Conservation (phyloP, 2,797 vertebrate genomes). For the Sardinella longiceps region DNA sequence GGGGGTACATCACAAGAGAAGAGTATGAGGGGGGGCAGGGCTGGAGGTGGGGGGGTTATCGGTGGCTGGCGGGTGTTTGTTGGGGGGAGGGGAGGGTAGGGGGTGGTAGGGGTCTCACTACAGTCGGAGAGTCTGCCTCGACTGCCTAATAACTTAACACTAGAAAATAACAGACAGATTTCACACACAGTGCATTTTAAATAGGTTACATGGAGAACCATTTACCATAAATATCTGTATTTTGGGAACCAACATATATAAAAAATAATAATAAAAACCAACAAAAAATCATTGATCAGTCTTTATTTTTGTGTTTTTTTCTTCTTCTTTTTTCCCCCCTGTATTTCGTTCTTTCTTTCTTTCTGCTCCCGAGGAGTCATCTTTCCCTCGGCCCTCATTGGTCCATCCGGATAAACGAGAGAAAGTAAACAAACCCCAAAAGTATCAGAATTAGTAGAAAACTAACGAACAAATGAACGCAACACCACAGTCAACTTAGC, state of each 20-base stretch:
- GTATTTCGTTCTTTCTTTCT: conserved; percentile 61
- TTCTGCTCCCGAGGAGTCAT: conserved; percentile 43
- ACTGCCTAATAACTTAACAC: conserved; percentile 81
- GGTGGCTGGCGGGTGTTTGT: too few species aligned
- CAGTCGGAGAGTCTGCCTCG: conserved; percentile 67
- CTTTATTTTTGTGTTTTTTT: conserved; percentile 57
- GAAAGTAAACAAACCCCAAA: conserved; percentile 67
- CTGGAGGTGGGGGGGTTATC: too few species aligned
- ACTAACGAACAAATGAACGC: conserved; percentile 71
- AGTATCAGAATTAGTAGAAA: conserved; percentile 70
- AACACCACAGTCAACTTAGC: conserved; percentile 81
- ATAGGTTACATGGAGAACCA: conserved; percentile 80
- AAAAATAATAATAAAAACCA: conserved; percentile 59
- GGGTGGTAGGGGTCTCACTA: conserved; percentile 57
- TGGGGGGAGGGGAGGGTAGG: too few species aligned
- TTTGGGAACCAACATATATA: conserved; percentile 80
- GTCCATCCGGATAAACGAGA: conserved; percentile 53
- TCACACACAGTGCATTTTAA: conserved; percentile 84
- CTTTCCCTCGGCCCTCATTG: conserved; percentile 44
- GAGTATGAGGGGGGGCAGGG: conserved; percentile 26
- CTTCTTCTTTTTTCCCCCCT: conserved; percentile 51
- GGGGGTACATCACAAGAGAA: conserved; percentile 70
- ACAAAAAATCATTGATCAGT: conserved; percentile 66
- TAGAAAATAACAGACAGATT: conserved; percentile 79
- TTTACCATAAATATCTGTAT: conserved; percentile 83